Evolutionary conservation across 2,797 vertebrate genomes (phyloP).

Genomic region (Menidia menidia): DNA sequence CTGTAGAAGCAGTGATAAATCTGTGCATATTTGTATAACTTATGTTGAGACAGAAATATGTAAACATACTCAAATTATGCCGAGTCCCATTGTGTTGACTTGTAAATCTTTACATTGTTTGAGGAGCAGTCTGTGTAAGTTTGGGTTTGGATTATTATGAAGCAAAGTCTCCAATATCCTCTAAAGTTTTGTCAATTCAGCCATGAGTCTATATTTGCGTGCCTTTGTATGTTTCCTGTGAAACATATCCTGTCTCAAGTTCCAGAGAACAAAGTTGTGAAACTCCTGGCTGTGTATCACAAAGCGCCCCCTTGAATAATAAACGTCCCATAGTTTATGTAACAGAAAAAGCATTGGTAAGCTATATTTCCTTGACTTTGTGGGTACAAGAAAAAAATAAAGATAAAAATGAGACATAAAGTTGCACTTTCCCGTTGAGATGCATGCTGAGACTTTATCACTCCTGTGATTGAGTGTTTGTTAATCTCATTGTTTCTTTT

Average conservation of each 20-base stretch:
- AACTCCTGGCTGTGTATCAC: constrained; percentile 37
- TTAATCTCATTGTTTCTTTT: constrained; percentile 39
- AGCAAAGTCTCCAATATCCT: no score
- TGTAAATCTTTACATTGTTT: constrained; percentile 1
- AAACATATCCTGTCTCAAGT: constrained; percentile 39
- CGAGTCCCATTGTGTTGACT: background rate
- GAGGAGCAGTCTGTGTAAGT: background rate
- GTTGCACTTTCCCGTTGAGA: background rate
- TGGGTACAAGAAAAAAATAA: background rate
- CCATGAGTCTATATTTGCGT: background rate
- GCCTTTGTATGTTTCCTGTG: constrained; percentile 15
- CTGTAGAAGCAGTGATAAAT: constrained; percentile 54
- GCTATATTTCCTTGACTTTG: constrained; percentile 13
- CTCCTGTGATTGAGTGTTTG: constrained; percentile 11
- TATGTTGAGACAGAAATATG: background rate
- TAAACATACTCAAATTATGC: background rate
- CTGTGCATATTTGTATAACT: constrained; percentile 17
- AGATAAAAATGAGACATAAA: background rate
- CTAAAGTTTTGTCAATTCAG: no score
- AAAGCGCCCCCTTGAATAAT: constrained; percentile 44
- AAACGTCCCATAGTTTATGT: constrained; percentile 20
- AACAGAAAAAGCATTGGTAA: background rate
- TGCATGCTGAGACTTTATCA: background rate
- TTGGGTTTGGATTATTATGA: background rate
- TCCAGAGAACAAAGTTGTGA: constrained; percentile 38